Conservation (phyloP, 2,888 invertebrate species). For the Meta bourneti region DNA sequence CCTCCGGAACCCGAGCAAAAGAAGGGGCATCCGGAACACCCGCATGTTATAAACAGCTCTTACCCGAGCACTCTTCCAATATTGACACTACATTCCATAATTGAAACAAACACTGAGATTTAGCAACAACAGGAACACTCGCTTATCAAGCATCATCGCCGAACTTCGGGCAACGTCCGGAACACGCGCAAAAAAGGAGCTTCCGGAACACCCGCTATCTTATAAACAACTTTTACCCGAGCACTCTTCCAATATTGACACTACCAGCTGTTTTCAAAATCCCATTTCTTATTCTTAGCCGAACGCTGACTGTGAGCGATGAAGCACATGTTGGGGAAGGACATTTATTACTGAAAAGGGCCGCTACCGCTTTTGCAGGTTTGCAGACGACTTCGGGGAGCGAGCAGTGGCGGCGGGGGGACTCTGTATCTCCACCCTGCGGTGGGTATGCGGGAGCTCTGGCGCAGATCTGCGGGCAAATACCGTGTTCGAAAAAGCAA, state of each 20-base stretch:
- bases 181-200: background rate
- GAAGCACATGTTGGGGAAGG: conserved; percentile 43
- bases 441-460: background rate
- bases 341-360: conserved; percentile 72
- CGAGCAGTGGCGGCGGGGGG: conserved; percentile 21
- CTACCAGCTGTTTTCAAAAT: conserved; percentile 70
- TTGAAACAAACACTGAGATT: no score
- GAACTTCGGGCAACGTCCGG: no score
- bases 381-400: conserved; percentile 32
- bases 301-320: conserved; percentile 70
- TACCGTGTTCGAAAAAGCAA: conserved; percentile 56
- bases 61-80: conserved; percentile 61
- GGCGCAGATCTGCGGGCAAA: conserved; percentile 38
- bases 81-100: conserved; percentile 70
- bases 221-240: conserved; percentile 63
- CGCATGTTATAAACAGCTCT: conserved; percentile 58
- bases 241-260: conserved; percentile 69
- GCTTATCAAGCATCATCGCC: no score
- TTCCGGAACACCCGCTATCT: conserved; percentile 15
- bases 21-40: background rate
- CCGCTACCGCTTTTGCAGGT: conserved; percentile 58
- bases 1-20: no score
- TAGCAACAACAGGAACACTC: no score
- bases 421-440: background rate
- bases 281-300: conserved; percentile 65